Evolutionary conservation across 2,797 vertebrate genomes (phyloP), one percentile per base, ranked within the genome.

Genomic region (Chrysolophus pictus): DNA sequence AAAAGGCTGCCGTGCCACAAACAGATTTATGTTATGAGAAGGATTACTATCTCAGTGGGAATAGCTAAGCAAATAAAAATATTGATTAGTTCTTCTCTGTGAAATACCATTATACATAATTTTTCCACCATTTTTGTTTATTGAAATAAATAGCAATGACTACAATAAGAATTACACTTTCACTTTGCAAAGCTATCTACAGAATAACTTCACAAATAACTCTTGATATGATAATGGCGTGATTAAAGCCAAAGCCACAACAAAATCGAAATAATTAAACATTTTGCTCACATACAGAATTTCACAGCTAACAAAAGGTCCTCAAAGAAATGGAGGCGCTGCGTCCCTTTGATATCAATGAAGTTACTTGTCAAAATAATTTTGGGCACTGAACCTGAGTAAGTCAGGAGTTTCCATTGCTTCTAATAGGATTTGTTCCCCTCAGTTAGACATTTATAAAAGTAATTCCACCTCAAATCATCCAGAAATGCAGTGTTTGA

Each of bases 1-100:
- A 0, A 28, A 72, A 84, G 18, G 9, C 47, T 78, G 31, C 11
- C 5, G 0, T 19, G 53, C 31, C 44, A 79, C 11, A 0, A 26
- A 59, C 58, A 60, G 18, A 47, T 79, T 76, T 89, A 41, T 87
- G 7, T 84, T n/a, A 33, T 58, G 35, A 64, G 31, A 84, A 14
- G 31, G 33, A 77, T 58, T 90, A 28, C 41, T 53, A 18, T 47
- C 67, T 79, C 83, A 26, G 8, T 56, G 28, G 64, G 60, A 87
- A 42, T 13, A 76, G 7, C 0, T 76, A 17, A 26, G 23, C 31
- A 88, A 92, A 93, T 22, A 63, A 92, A 76, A 6, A 49, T 44
- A 64, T 49, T 28, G 11, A 84, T 82, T 65, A 67, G 41, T 31
- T 62, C 67, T 88, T 35, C 41, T 19, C 6, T 73, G 56, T 84